A percentile compares a stretch with the other conserved stretches of the same genome.
These are phyloP conservation scores for Pterocles orientalis DNA, from an alignment of 2,113 vertebrate species.

Conservation along the genomic window DNA sequence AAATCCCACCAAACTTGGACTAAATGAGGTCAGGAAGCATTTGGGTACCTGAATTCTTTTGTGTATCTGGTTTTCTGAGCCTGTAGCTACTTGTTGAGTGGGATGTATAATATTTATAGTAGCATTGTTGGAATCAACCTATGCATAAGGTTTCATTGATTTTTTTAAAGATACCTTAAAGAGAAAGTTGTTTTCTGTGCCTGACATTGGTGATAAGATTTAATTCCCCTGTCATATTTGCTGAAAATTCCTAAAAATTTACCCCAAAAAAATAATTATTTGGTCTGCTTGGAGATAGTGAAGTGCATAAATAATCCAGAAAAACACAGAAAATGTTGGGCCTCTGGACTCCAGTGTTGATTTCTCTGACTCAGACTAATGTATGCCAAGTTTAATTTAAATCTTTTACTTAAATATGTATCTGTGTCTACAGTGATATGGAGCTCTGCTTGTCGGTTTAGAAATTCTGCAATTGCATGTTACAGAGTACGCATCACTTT, in stretches of 20 bases:
- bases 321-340: neutral
- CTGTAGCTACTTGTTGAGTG: neutral
- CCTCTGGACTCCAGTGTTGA: neutral
- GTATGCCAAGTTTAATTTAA: neutral
- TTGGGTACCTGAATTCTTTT: neutral
- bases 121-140: neutral
- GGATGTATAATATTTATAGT: neutral
- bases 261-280: neutral
- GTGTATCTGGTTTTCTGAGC: neutral
- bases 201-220: neutral
- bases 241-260: neutral
- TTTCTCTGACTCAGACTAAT: neutral
- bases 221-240: neutral
- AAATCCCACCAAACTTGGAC: neutral
- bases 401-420: neutral
- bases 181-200: neutral
- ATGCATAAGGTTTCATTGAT: neutral
- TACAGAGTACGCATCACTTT: constrained; percentile 5
- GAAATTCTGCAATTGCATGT: neutral
- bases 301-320: neutral
- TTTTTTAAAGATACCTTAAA: neutral
- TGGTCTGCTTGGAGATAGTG: neutral
- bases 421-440: neutral
- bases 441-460: neutral
- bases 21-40: neutral